Base-by-base conservation (phyloP, 1,140 invertebrate genomes). In the Hermetia illucens region DNA sequence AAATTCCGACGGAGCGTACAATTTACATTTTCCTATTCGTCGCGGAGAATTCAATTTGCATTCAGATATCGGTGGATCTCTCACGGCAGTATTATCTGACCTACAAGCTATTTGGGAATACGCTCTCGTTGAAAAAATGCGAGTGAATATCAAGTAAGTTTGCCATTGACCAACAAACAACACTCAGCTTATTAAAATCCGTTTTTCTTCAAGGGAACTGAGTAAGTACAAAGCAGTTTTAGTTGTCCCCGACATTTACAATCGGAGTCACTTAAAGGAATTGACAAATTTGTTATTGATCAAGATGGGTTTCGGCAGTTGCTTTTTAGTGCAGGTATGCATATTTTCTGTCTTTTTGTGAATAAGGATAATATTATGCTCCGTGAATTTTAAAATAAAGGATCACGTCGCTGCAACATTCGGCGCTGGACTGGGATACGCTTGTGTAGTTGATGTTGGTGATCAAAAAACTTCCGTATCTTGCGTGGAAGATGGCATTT, bases 401-500 rank as follows among this genome's bases (percentile, higher is more conserved):
- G 85, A 90, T 63, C 84, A 87, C 52, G 89, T 94, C 2, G 88
- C 87, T 25, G 87, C 90, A 3, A 91, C 89, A 13, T 95, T 94
- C 69, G 92, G 91, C 13, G 82, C 88, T 27, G 91, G 91, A 15
- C 66, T 95, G 12, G 81, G 84, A 18, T 85, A 79, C 58, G 90
- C 89, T 6, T 95, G 91, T 68, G 88, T 96, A 12, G 82, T 97
- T 5, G 91, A 97, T 61, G 80, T 95, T 32, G 92, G 92, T 0
- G 89, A 93, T 57, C 85, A 93, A 59, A 95, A 96, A 66, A 93
- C 87, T 2, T 87, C 88, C 1, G 79, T 96, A 12, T 92, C 87
- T 9, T 97, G 92, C 66, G 88, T 95, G 3, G 91, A 96, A 65
- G 91, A 96, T 71, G 90, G 88, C 10, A 86, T 95, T 38, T 94